Conservation (phyloP, 2,113 vertebrate genomes). For the Panthera uncia region DNA sequence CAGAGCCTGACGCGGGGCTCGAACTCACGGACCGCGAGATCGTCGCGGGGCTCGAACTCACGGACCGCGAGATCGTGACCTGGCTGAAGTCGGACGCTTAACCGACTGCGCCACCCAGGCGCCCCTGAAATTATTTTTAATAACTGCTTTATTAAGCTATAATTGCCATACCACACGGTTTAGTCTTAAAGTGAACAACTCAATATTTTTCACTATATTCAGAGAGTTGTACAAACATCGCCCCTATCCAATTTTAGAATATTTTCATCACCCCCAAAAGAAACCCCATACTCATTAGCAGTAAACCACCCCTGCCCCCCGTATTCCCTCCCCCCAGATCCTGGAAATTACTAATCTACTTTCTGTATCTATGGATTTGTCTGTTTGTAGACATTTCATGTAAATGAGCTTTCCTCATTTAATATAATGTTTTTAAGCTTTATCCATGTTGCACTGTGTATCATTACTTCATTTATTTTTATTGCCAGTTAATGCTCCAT, state of each 20-base stretch:
- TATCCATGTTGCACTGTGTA: not conserved
- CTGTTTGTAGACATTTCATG: not conserved
- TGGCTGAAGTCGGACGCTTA: no score
- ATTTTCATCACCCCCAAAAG: not conserved
- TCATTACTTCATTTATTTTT: not conserved
- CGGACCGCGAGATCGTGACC: no score
- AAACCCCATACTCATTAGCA: not conserved
- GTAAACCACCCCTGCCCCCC: not conserved
- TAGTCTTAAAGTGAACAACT: not conserved
- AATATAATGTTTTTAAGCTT: not conserved
- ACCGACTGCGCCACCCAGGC: no score
- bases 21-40: no score
- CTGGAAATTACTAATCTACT: not conserved
- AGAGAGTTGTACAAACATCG: not conserved
- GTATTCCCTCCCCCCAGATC: not conserved
- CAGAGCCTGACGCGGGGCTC: no score
- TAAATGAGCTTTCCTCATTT: not conserved
- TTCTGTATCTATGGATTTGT: not conserved
- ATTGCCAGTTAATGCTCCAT: not conserved
- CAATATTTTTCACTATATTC: not conserved
- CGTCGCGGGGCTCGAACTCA: no score
- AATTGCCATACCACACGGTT: not conserved
- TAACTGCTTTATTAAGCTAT: conserved; percentile 15
- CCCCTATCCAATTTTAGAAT: conserved; percentile 17
- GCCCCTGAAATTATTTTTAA: conserved; percentile 37